Percentiles rank a stretch among this genome's conserved stretches.
These are phyloP conservation scores for Hymenopus coronatus DNA, from an alignment of 2,888 invertebrate species.

Conservation along the genomic window DNA sequence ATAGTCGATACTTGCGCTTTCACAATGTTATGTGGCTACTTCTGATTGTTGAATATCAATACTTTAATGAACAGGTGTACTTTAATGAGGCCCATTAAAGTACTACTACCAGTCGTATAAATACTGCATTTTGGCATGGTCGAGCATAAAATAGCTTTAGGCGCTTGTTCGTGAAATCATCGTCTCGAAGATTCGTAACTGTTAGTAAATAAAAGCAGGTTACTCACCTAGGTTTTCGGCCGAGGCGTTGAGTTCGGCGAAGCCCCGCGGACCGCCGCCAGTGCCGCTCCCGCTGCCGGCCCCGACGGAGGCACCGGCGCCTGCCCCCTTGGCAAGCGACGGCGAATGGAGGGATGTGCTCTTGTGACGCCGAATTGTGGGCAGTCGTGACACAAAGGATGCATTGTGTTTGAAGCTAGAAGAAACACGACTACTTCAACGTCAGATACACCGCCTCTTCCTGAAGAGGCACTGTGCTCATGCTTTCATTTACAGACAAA, in stretches of 20 bases:
- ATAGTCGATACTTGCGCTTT: too few relatives aligned
- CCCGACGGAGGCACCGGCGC: conserved; percentile 44
- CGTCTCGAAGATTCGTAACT: neutral
- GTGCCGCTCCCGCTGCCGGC: conserved; percentile 31
- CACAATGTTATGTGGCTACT: too few relatives aligned
- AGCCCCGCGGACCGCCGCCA: conserved; percentile 51
- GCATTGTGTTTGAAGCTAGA: conserved; percentile 90
- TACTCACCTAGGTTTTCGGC: conserved; percentile 69
- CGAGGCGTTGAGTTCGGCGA: conserved; percentile 70
- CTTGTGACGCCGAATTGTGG: conserved; percentile 80
- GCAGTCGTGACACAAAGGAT: conserved; percentile 87
- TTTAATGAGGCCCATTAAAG: too few relatives aligned
- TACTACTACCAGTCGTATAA: too few relatives aligned
- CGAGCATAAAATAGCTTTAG: neutral
- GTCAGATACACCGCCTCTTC: neutral
- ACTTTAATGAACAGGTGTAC: too few relatives aligned
- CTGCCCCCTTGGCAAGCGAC: conserved; percentile 56
- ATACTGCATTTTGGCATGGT: too few relatives aligned
- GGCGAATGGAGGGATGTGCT: conserved; percentile 75
- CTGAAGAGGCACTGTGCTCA: neutral
- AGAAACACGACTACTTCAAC: conserved; percentile 61
- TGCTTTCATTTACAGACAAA: too few relatives aligned
- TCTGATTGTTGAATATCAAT: too few relatives aligned
- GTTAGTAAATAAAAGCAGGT: neutral
- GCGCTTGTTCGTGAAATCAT: neutral